Evolutionary conservation across 2,888 invertebrate genomes (phyloP).

Genomic region (Epirrita christyi): DNA sequence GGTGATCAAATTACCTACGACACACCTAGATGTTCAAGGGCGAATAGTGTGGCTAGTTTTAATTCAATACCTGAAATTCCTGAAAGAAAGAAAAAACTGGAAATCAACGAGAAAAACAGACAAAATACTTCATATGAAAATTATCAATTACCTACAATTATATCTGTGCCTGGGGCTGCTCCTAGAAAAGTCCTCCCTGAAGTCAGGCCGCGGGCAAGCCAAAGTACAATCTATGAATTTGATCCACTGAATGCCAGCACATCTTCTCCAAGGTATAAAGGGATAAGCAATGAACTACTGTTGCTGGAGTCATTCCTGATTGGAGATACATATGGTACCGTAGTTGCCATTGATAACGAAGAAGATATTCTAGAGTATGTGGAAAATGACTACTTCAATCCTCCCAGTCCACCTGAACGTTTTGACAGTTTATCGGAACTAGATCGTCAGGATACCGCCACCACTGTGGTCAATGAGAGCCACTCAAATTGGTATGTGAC

Average conservation of each 20-base stretch:
- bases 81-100: conserved; percentile 36
- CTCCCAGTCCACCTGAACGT: conserved; percentile 87
- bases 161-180: conserved; percentile 32
- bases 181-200: conserved; percentile 24
- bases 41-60: conserved; percentile 60
- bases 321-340: conserved; percentile 88
- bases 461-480: conserved; percentile 57
- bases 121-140: conserved; percentile 41
- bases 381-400: conserved; percentile 77
- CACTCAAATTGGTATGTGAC: conserved; percentile 74
- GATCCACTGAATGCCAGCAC: conserved; percentile 83
- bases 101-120: conserved; percentile 9
- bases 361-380: conserved; percentile 65
- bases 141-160: conserved; percentile 57
- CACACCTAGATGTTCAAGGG: conserved; percentile 64
- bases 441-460: conserved; percentile 11
- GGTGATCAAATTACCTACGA: conserved; percentile 67
- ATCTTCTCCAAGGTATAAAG: conserved; percentile 59
- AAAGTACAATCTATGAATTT: conserved; percentile 90
- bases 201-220: conserved; percentile 58
- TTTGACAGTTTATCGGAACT: conserved; percentile 85
- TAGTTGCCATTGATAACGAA: conserved; percentile 73
- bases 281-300: conserved; percentile 86
- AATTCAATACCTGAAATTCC: conserved; percentile 64
- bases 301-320: conserved; percentile 88